Evolutionary conservation across 2,888 invertebrate species (phyloP).

Genomic region (Xanthorhoe designata): DNA sequence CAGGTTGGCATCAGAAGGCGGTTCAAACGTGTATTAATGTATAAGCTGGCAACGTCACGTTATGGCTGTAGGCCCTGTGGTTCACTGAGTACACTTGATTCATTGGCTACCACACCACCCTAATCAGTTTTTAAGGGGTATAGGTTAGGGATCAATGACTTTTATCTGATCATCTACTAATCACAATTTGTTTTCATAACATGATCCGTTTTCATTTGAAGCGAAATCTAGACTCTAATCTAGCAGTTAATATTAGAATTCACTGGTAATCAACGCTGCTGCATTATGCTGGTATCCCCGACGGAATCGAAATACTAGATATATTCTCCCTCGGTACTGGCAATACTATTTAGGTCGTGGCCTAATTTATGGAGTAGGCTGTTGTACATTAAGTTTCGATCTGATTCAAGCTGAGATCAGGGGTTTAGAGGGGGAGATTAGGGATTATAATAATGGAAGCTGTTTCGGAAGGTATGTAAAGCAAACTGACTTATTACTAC

Average conservation of each 20-base stretch:
- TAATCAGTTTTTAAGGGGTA: too few relatives aligned
- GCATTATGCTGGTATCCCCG: neutral
- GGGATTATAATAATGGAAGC: conserved; percentile 11
- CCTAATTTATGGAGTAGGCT: conserved; percentile 24
- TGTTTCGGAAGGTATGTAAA: neutral
- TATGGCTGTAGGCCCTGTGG: too few relatives aligned
- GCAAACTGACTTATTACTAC: too few relatives aligned
- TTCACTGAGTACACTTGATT: too few relatives aligned
- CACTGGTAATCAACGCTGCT: neutral
- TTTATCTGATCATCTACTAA: too few relatives aligned
- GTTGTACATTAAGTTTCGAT: conserved; percentile 15
- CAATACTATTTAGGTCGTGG: conserved; percentile 23
- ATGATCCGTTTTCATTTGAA: neutral
- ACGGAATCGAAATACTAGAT: conserved; percentile 17
- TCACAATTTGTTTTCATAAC: neutral
- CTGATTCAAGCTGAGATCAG: conserved; percentile 13
- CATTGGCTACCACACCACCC: too few relatives aligned
- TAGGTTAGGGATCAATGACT: too few relatives aligned
- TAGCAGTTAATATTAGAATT: too few relatives aligned
- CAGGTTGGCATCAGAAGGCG: too few relatives aligned
- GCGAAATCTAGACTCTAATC: neutral
- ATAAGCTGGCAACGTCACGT: too few relatives aligned
- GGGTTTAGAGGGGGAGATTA: conserved; percentile 1
- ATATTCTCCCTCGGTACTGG: conserved; percentile 10
- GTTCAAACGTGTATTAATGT: too few relatives aligned